Percentiles rank a stretch among this genome's conserved stretches.
Conservation (phyloP, 2,113 vertebrate species). For the Eubucco bourcierii region DNA sequence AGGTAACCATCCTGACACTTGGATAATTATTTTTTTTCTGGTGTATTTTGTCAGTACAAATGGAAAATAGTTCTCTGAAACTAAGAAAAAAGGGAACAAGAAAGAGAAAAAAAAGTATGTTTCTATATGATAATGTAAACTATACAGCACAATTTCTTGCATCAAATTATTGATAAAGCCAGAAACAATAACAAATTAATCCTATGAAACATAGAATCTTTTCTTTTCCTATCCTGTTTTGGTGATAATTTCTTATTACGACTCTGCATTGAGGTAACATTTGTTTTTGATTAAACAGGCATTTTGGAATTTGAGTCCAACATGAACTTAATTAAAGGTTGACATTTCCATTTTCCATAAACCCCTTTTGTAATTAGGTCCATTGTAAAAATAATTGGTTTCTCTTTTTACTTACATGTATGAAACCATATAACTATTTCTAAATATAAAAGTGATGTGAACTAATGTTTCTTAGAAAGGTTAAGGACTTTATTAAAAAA, state of each 20-base stretch:
- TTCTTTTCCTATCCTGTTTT: not conserved
- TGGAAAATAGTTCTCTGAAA: not conserved
- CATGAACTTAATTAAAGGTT: slow-evolving; percentile 35
- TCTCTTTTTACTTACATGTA: not conserved
- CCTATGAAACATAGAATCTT: not conserved
- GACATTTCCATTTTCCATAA: slow-evolving; percentile 55
- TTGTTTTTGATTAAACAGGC: slow-evolving; percentile 22
- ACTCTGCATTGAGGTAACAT: not conserved
- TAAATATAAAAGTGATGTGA: slow-evolving; percentile 15
- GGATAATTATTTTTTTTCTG: not conserved
- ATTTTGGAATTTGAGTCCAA: slow-evolving; percentile 1
- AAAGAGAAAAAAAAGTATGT: not conserved
- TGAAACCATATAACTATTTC: slow-evolving; percentile 24
- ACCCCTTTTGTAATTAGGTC: slow-evolving; percentile 24
- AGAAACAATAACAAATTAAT: not conserved
- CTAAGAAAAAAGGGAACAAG: not conserved
- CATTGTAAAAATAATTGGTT: slow-evolving; percentile 45
- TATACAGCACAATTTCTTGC: not conserved
- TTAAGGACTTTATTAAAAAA: slow-evolving; percentile 3
- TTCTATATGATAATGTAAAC: not conserved
- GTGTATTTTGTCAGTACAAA: not conserved
- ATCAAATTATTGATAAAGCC: not conserved
- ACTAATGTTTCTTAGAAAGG: slow-evolving; percentile 34
- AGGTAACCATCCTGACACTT: not conserved
- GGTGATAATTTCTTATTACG: not conserved